Percentiles rank a stretch among this genome's conserved stretches.
phyloP scores from a whole-genome alignment of 2,113 vertebrate genomes.

The Mesitornis unicolor region DNA sequence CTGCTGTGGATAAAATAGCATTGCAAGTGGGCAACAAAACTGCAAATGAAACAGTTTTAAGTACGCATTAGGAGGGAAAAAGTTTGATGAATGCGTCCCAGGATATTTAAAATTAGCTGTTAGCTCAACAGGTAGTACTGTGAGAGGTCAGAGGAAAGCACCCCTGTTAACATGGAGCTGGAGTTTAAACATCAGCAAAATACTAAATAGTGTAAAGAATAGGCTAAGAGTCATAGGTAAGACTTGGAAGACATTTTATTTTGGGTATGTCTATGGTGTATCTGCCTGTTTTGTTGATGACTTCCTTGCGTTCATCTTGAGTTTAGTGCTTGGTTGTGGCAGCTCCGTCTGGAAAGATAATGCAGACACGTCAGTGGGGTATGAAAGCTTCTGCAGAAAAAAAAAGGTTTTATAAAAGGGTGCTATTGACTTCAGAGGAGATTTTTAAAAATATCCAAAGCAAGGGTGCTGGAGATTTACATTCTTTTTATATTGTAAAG shows the following conservation, averaged over 20 bases:
- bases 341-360: background rate
- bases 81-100: background rate
- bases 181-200: background rate
- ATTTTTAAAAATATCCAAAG: background rate
- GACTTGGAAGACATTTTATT: background rate
- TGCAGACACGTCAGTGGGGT: accelerated
- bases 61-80: background rate
- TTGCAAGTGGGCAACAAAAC: background rate
- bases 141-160: background rate
- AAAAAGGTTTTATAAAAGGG: background rate
- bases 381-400: background rate
- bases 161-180: background rate
- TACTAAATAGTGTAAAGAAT: no score
- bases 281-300: accelerated
- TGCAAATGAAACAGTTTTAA: background rate
- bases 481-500: background rate
- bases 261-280: background rate
- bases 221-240: background rate
- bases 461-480: background rate
- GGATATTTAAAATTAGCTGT: background rate
- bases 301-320: background rate
- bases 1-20: background rate
- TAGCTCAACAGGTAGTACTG: background rate
- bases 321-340: background rate
- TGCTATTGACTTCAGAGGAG: background rate